Percentiles rank a stretch among this genome's conserved stretches.
Conservation (phyloP, 2,797 vertebrate species). For the Todus mexicanus region DNA sequence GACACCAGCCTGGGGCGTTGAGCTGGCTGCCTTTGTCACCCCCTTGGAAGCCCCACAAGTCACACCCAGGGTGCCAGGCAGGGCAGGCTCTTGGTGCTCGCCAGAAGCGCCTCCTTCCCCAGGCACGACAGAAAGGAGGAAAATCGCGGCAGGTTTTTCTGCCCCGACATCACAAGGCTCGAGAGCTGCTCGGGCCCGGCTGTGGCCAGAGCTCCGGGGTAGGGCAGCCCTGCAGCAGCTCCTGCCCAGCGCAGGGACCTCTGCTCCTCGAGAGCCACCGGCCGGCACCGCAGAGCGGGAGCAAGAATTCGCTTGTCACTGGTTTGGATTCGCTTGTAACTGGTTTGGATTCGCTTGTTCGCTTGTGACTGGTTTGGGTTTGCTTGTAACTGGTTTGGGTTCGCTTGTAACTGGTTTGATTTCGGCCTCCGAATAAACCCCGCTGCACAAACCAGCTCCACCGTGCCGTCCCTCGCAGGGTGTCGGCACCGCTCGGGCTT, state of each 20-base stretch:
- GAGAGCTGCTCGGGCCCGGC: rapidly evolving
- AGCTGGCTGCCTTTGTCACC: no score
- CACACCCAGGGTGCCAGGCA: no score
- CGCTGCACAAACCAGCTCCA: no score
- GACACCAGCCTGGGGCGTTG: no score
- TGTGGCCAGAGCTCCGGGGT: neutral
- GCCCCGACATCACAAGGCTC: no score
- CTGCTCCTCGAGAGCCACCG: neutral
- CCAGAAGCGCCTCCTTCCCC: rapidly evolving
- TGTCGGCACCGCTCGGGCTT: no score
- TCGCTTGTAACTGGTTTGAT: neutral
- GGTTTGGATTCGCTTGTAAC: neutral
- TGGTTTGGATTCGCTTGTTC: neutral
- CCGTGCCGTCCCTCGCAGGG: no score
- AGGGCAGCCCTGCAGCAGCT: neutral
- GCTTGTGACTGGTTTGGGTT: no score
- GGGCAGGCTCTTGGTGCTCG: neutral
- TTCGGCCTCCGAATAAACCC: neutral
- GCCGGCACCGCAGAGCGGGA: neutral
- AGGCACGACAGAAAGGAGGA: rapidly evolving
- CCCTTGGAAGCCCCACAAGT: no score
- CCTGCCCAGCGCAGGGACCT: no score
- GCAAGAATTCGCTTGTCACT: no score
- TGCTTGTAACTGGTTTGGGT: no score
- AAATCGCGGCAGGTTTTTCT: rapidly evolving